phyloP scores from a whole-genome alignment of 1,140 invertebrate species.

The Drosophila novamexicana region DNA sequence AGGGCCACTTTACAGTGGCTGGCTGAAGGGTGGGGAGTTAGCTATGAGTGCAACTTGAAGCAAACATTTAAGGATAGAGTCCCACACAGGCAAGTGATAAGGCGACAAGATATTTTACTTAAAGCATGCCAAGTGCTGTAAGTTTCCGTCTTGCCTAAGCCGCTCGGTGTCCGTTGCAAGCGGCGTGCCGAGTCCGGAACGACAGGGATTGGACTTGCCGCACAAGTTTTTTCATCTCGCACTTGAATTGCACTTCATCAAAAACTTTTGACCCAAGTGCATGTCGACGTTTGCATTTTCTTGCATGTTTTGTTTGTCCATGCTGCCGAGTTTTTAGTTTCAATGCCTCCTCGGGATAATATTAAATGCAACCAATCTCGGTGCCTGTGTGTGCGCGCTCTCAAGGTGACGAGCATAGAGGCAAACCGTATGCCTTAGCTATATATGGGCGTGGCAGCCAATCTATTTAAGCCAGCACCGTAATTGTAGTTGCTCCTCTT shows the following conservation, averaged over 20 bases:
- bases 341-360: not conserved
- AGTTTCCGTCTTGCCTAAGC: no score
- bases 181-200: no score
- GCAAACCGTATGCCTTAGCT: not conserved
- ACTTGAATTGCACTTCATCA: no score
- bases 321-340: not conserved
- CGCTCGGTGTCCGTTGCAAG: no score
- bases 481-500: conserved; percentile 7
- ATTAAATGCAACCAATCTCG: conserved; percentile 1
- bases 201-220: no score
- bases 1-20: not conserved
- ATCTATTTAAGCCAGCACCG: conserved; percentile 20
- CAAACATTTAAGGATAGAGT: not conserved
- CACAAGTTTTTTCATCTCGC: no score
- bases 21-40: not conserved
- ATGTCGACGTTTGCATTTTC: not conserved
- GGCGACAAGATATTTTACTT: no score
- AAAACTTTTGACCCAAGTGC: not conserved
- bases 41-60: not conserved
- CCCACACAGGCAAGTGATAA: no score
- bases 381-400: not conserved
- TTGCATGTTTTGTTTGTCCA: not conserved
- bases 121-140: no score
- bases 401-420: not conserved
- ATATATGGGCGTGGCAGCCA: conserved; percentile 3